These are phyloP conservation scores for Herpetotheres cachinnans DNA, from an alignment of 2,113 vertebrate species.

Conservation along the genomic window DNA sequence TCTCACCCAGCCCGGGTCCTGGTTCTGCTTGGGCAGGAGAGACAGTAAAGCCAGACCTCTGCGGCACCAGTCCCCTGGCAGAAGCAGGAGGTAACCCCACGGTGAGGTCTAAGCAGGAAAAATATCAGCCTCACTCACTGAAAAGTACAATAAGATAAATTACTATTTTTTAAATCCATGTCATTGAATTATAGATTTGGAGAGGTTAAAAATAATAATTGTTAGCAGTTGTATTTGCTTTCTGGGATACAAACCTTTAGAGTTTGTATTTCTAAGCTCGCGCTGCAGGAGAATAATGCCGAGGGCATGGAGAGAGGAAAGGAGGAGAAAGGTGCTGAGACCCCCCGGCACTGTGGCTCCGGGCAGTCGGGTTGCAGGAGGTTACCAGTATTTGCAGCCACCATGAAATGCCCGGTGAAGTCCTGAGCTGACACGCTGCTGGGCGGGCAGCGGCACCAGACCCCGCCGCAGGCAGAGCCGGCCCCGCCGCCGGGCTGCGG, in stretches of 20 bases:
- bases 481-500: too few species aligned
- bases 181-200: not conserved
- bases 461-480: not conserved
- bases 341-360: rapidly evolving
- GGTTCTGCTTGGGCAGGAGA: not conserved
- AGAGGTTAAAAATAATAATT: not conserved
- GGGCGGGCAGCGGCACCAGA: not conserved
- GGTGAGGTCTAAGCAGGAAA: not conserved
- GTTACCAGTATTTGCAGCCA: not conserved
- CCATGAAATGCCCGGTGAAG: rapidly evolving
- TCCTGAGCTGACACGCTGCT: rapidly evolving
- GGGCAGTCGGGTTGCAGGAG: rapidly evolving
- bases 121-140: not conserved
- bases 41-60: not conserved
- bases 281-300: not conserved
- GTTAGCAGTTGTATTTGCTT: not conserved
- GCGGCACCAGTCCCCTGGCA: not conserved
- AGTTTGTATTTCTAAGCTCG: not conserved
- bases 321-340: not conserved
- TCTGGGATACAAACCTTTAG: not conserved
- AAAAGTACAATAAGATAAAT: not conserved
- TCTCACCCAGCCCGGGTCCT: not conserved
- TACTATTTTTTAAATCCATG: not conserved
- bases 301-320: not conserved
- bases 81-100: not conserved